These are phyloP conservation scores for Pachypanchax playfairii DNA, from an alignment of 2,113 vertebrate species.

Conservation along the genomic window DNA sequence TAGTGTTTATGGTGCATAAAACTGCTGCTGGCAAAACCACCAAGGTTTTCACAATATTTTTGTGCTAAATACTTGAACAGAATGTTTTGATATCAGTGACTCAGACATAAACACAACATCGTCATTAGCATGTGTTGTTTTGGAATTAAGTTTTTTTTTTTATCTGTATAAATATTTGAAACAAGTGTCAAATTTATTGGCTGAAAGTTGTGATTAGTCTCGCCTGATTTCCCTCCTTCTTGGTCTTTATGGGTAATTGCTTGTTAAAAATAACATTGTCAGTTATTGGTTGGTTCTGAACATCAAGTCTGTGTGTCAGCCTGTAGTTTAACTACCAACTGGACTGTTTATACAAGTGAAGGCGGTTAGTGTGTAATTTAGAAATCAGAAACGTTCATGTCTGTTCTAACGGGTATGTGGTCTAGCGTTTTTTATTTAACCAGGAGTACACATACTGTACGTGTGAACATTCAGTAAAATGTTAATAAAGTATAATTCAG, in stretches of 20 bases:
- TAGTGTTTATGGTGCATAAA: slow-evolving; percentile 39
- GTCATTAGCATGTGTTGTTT: slow-evolving; percentile 3
- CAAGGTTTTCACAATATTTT: slow-evolving; percentile 50
- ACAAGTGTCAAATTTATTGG: slow-evolving; percentile 7
- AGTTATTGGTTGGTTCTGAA: slow-evolving; percentile 18
- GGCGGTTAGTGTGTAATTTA: slow-evolving; percentile 51
- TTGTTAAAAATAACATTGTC: slow-evolving; percentile 34
- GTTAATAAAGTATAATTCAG: no score
- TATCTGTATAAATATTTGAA: slow-evolving; percentile 15
- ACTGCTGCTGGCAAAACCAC: slow-evolving; percentile 27
- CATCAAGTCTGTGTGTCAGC: slow-evolving; percentile 31
- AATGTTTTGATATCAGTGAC: background rate
- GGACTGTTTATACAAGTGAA: slow-evolving; percentile 65
- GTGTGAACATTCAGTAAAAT: no score
- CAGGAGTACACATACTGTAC: background rate
- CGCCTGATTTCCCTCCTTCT: slow-evolving; percentile 12
- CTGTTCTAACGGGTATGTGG: background rate
- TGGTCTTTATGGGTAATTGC: slow-evolving; percentile 1
- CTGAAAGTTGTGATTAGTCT: slow-evolving; percentile 17
- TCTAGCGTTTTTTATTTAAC: slow-evolving; percentile 4
- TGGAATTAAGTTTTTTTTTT: slow-evolving; percentile 3
- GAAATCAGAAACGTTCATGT: slow-evolving; percentile 4
- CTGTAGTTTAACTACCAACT: slow-evolving; percentile 40
- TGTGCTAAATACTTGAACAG: slow-evolving; percentile 28
- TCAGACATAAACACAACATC: background rate